Conservation (phyloP, 2,888 invertebrate species). For the Drosophila tripunctata region DNA sequence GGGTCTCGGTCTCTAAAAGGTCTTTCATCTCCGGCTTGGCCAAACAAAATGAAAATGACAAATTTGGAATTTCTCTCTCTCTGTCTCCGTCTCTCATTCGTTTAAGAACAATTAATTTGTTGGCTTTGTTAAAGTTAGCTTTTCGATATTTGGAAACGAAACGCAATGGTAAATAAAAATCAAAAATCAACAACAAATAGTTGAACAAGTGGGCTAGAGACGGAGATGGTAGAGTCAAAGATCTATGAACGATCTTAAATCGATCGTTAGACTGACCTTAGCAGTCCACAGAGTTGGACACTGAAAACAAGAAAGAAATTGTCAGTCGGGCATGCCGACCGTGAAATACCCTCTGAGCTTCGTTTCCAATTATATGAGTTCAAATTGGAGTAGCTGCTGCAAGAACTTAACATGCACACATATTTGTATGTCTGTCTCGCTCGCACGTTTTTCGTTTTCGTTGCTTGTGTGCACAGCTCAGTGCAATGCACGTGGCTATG, state of each 20-base stretch:
- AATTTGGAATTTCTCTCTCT: conserved; percentile 34
- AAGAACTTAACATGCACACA: no score
- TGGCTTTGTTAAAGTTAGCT: conserved; percentile 38
- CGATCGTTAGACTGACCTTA: conserved; percentile 17
- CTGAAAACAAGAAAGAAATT: no score
- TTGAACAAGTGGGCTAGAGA: conserved; percentile 15
- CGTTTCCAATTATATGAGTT: no score
- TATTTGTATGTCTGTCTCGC: no score
- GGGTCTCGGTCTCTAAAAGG: conserved; percentile 34
- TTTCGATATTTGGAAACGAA: conserved; percentile 30
- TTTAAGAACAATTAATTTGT: conserved; percentile 69
- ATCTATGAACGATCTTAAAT: neutral
- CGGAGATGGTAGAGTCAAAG: conserved; percentile 3
- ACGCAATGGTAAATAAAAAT: neutral
- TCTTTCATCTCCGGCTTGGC: conserved; percentile 38
- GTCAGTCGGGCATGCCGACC: no score
- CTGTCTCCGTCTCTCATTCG: conserved; percentile 3
- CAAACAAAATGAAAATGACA: conserved; percentile 26
- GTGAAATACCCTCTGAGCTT: no score
- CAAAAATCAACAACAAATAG: neutral
- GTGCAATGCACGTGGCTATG: no score
- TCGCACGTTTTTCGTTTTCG: no score
- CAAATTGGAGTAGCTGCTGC: no score
- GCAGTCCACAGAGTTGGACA: neutral
- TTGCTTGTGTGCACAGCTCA: no score